Base-by-base conservation (phyloP, 2,113 vertebrate genomes). In the Charina bottae region DNA sequence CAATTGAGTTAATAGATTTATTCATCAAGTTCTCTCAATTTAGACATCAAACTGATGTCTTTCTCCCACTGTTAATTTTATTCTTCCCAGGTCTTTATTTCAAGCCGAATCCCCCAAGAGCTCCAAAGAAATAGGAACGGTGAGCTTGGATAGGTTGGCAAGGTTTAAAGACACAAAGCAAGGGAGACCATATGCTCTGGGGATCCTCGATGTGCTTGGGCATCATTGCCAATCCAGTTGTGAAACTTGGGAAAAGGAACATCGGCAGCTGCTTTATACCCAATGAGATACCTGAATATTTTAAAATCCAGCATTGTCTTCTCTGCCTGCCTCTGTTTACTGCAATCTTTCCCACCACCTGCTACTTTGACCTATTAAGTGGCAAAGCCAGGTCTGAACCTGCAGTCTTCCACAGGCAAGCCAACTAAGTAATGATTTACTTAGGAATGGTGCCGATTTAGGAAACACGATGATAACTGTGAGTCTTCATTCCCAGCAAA, bases 21-120 rank as follows among this genome's bases (percentile, higher is more conserved):
- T 97, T 97, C 97, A 97, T 97, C 97, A 96, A 95, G 96, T 98
- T 97, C 97, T 97, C 97, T 97, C 98, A 98, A 98, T 98, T 97
- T 98, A 98, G 98, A 97, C 92, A 96, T 96, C 95, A 97, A 97
- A 96, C 97, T 97, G 97, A 97, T 98, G 97, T 97, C 98, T 98
- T 97, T 97, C 97, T 98, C 97, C 97, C 97, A 97, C 97, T 96
- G 96, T 95, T 97, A 96, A 97, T 97, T 97, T 98, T 98, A 98
- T 98, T 98, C 97, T 98, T 98, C 98, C 97, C 97, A 97, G 95
- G 97, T 94, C 97, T 91, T 98, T 97, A 97, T 96, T 97, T 97
- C 97, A 98, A 97, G 94, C 93, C 94, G 97, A 95, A 96, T 95
- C 13, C 96, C 95, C 96, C 96, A 97, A 96, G 91, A 94, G 97